Evolutionary conservation across 92 coral and sea anemone species (phyloP).

Genomic region (Zoanthus solanderi): DNA sequence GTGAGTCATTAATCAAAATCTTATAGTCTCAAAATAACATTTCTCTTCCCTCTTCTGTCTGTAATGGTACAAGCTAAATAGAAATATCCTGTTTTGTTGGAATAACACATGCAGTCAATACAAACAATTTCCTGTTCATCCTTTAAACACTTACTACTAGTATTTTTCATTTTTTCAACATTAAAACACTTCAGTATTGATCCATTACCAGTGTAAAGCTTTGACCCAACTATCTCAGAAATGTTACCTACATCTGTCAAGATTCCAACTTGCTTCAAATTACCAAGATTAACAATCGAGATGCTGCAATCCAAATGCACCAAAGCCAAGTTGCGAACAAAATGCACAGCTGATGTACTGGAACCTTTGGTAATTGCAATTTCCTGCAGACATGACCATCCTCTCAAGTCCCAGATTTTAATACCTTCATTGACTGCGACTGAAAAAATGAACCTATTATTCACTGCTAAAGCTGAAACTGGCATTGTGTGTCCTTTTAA

Average conservation of each 20-base stretch:
- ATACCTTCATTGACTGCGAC: conserved; percentile 81
- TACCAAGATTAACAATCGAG: conserved; percentile 82
- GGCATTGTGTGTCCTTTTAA: conserved; percentile 79
- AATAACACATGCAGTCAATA: conserved; percentile 67
- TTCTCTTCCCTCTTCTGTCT: conserved; percentile 49
- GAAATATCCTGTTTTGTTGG: conserved; percentile 62
- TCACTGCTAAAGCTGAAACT: conserved; percentile 76
- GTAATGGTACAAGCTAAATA: conserved; percentile 59
- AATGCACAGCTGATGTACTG: conserved; percentile 62
- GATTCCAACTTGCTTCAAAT: conserved; percentile 69
- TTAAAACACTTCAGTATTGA: conserved; percentile 53
- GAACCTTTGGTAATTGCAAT: conserved; percentile 55
- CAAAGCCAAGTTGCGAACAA: conserved; percentile 64
- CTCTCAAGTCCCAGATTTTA: conserved; percentile 90
- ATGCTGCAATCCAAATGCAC: conserved; percentile 66
- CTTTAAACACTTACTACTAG: conserved; percentile 60
- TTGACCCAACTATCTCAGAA: conserved; percentile 56
- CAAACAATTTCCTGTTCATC: conserved; percentile 45
- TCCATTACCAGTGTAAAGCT: conserved; percentile 61
- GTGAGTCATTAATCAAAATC: background rate
- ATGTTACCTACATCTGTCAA: conserved; percentile 71
- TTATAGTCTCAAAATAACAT: conserved; percentile 67
- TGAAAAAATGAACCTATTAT: conserved; percentile 88
- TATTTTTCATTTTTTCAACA: conserved; percentile 59
- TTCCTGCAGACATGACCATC: conserved; percentile 75